Conservation (phyloP, 2,113 vertebrate species). For the Leuciscus idus region DNA sequence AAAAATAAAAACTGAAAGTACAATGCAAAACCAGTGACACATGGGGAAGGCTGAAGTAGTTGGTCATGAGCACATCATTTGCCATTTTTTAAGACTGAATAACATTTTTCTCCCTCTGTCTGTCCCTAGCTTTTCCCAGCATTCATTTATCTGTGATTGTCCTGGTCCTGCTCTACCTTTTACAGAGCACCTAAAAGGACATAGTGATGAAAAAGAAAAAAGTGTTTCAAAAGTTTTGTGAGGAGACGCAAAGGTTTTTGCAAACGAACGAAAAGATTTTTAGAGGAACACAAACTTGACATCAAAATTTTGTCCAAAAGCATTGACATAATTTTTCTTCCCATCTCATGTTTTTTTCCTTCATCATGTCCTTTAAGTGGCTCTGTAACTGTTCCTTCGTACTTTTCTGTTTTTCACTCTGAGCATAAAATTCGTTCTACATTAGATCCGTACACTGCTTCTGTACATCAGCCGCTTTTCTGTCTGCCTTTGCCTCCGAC, state of each 20-base stretch:
- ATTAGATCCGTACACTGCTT: constrained; percentile 1
- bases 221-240: no score
- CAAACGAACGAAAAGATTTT: no score
- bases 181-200: no score
- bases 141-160: constrained; percentile 19
- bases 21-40: background rate
- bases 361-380: no score
- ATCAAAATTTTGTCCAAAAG: no score
- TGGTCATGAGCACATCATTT: background rate
- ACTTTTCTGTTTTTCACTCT: background rate
- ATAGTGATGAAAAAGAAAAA: no score
- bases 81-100: background rate
- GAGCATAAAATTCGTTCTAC: background rate
- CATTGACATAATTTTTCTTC: no score
- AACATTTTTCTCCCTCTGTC: background rate
- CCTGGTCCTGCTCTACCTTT: constrained; percentile 3
- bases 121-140: background rate
- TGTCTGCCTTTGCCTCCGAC: constrained; percentile 8
- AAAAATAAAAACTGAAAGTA: background rate
- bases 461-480: background rate
- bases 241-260: no score
- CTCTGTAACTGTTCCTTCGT: background rate
- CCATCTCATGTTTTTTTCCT: no score
- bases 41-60: background rate
- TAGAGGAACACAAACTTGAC: no score